Evolutionary conservation across 2,113 vertebrate species (phyloP).

Genomic region (Mohoua ochrocephala): DNA sequence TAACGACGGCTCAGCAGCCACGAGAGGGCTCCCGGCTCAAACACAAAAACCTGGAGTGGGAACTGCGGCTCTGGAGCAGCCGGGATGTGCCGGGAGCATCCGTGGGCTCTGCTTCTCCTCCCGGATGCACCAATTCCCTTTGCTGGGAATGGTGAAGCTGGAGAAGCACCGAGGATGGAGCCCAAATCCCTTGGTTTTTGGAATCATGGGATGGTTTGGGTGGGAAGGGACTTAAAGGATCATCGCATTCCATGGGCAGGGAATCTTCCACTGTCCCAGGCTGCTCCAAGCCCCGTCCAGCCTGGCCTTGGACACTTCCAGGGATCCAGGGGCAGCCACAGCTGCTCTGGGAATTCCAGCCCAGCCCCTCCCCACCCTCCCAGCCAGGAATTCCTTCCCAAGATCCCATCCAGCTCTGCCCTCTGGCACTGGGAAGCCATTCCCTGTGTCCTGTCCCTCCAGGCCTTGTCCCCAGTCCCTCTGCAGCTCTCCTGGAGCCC

Average conservation of each 20-base stretch:
- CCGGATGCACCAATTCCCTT: neutral
- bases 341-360: neutral
- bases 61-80: accelerated
- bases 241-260: neutral
- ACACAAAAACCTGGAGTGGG: neutral
- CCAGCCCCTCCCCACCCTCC: neutral
- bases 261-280: accelerated
- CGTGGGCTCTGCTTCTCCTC: neutral
- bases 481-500: neutral
- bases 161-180: neutral
- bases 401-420: neutral
- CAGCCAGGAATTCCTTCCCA: neutral
- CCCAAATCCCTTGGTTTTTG: neutral
- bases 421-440: neutral
- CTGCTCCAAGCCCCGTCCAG: accelerated
- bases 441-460: neutral
- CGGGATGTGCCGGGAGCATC: neutral
- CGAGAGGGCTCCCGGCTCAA: slow-evolving; percentile 24
- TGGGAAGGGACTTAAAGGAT: neutral
- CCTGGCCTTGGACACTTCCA: neutral
- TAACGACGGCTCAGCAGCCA: neutral
- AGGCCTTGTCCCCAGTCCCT: neutral
- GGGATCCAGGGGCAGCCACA: neutral
- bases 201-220: neutral
- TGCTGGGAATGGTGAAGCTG: neutral